Evolutionary conservation across 2,888 invertebrate genomes (phyloP).

Genomic region (Blastobasis lacticolella): DNA sequence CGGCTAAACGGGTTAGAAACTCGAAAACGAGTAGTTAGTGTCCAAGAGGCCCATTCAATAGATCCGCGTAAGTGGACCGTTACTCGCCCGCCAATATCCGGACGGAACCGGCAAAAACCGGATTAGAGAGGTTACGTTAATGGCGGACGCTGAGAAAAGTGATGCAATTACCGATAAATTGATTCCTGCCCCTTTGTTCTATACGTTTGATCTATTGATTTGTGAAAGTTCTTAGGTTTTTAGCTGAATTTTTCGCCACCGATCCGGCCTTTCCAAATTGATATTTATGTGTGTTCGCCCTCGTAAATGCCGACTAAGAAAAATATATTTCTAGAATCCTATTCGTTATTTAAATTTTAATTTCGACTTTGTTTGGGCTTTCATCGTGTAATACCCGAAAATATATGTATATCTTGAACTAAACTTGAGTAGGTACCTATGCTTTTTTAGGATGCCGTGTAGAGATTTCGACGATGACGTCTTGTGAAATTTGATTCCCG

Average conservation of each 20-base stretch:
- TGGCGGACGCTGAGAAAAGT: slow-evolving; percentile 53
- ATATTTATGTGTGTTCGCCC: no score
- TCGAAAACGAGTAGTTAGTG: slow-evolving; percentile 56
- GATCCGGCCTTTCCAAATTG: background rate
- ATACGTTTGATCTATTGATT: slow-evolving; percentile 28
- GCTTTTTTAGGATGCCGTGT: no score
- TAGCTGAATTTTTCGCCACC: slow-evolving; percentile 3
- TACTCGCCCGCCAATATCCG: slow-evolving; percentile 61
- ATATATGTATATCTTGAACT: background rate
- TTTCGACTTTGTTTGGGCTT: background rate
- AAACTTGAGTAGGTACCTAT: background rate
- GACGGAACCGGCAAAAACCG: slow-evolving; percentile 51
- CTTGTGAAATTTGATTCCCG: no score
- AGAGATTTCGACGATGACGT: background rate
- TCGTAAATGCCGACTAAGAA: no score
- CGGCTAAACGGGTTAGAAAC: slow-evolving; percentile 52
- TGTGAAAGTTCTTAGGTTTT: slow-evolving; percentile 14
- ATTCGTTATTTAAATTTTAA: background rate
- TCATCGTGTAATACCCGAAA: background rate
- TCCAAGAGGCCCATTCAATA: slow-evolving; percentile 51
- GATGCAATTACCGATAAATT: slow-evolving; percentile 59
- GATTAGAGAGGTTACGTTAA: slow-evolving; percentile 64
- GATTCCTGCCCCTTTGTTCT: slow-evolving; percentile 50
- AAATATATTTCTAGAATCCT: background rate
- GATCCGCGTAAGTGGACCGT: slow-evolving; percentile 58